Evolutionary conservation across 2,888 invertebrate species (phyloP), one percentile per base, ranked within the genome.

Genomic region (Myopa testacea): DNA sequence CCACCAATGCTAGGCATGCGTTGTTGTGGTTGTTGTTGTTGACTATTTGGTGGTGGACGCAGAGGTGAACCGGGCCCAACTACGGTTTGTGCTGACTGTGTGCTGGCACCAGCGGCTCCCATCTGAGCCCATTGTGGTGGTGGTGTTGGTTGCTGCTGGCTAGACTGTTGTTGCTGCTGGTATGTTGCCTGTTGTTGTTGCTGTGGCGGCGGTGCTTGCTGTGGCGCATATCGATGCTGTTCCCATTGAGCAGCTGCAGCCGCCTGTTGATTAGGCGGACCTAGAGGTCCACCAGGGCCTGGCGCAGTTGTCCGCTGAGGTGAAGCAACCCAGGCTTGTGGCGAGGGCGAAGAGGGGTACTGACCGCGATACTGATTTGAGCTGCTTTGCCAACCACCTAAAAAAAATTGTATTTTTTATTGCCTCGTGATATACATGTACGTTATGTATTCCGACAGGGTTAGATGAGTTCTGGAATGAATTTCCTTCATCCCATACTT

Each of bases 381-480:
- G 83, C 92, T 92, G 84, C 92, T 92, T 83, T 93, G 92, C 94
- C 94, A 94, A 86, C 92, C 91, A 90, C 87, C 91, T 91, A 85
- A 82, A 58, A 10, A 52, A 3, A 1, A 34, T 40, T 50, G 3
- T 4, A 19, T 26, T 38, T 62, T 50, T 26, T 26, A 26, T 26
- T 26, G 26, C 26, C 26, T 26, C 26, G 26, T 26, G 26, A 26
- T 26, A 26, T 26, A 26, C 26, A 26, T 26, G 26, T 26, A 26
- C 2, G 26, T 26, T 26, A 2, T 26, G 26, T 26, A 26, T 26
- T 26, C 26, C 26, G 26, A 26, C 26, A 26, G 26, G 26, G 26
- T 26, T 26, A 26, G 26, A 26, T 26, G 26, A 26, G 26, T 26
- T 26, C 26, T 26, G 26, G 26, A 26, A 26, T 26, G 26, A 26